A percentile compares a stretch with the other conserved stretches of the same genome.
Evolutionary conservation across 2,113 vertebrate species (phyloP).

Genomic region (Noctilio leporinus): DNA sequence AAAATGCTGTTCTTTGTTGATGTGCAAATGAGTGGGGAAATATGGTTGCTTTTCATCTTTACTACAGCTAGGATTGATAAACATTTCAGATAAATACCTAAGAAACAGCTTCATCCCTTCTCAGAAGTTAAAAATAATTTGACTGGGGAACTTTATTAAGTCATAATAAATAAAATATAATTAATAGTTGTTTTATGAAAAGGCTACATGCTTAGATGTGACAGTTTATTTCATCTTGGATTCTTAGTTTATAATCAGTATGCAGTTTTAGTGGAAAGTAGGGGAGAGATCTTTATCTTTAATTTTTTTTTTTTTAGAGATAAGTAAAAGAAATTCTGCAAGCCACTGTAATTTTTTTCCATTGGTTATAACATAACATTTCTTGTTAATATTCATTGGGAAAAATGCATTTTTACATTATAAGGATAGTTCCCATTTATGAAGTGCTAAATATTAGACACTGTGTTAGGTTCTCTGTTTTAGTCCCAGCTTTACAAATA

Average conservation of each 20-base stretch:
- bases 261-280: neutral
- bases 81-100: neutral
- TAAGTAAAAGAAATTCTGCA: neutral
- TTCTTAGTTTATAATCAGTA: neutral
- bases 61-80: neutral
- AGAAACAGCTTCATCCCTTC: neutral
- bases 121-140: neutral
- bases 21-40: neutral
- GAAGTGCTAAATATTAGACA: neutral
- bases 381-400: neutral
- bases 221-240: neutral
- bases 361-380: neutral
- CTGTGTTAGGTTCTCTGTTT: neutral
- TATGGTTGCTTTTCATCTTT: neutral
- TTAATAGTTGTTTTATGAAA: conserved; percentile 9
- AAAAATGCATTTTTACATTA: neutral
- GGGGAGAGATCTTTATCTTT: neutral
- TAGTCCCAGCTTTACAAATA: neutral
- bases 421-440: neutral
- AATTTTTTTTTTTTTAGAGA: neutral
- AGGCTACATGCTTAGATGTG: neutral
- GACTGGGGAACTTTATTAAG: conserved; percentile 7
- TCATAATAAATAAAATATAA: neutral
- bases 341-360: neutral
- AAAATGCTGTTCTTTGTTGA: neutral